Percentiles rank a stretch among this genome's conserved stretches.
These are phyloP conservation scores for Sinocyclocheilus anophthalmus DNA, from an alignment of 2,113 vertebrate genomes.

Conservation along the genomic window DNA sequence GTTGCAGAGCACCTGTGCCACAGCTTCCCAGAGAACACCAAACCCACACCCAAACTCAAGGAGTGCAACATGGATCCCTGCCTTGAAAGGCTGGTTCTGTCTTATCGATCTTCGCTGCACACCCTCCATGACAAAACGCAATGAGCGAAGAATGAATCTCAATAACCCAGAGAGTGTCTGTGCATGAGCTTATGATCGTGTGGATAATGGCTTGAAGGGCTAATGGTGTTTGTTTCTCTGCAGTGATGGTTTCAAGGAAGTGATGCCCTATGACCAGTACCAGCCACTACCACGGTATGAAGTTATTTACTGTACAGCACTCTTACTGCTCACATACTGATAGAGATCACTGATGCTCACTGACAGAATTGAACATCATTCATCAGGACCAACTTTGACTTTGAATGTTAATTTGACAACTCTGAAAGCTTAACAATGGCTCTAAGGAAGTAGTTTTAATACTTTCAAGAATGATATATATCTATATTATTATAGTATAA, in stretches of 20 bases:
- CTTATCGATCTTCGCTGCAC: neutral
- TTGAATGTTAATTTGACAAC: neutral
- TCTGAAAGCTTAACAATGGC: neutral
- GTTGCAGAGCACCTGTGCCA: slow-evolving; percentile 87
- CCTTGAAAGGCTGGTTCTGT: slow-evolving; percentile 78
- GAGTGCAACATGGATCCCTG: slow-evolving; percentile 95
- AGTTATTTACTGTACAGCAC: slow-evolving; percentile 16
- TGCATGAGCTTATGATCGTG: neutral
- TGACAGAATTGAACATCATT: neutral
- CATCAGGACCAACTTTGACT: neutral
- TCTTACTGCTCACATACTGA: slow-evolving; percentile 38
- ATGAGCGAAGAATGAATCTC: neutral
- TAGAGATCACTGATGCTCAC: neutral
- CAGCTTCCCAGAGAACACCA: slow-evolving; percentile 89
- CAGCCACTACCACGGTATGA: slow-evolving; percentile 92
- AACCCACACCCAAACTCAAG: slow-evolving; percentile 90
- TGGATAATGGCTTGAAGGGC: neutral
- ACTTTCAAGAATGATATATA: too few relatives aligned
- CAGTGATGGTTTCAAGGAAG: slow-evolving; percentile 95
- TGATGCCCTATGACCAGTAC: slow-evolving; percentile 95
- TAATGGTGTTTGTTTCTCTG: slow-evolving; percentile 61
- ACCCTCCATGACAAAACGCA: neutral
- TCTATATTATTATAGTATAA: too few relatives aligned
- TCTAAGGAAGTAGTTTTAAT: neutral
- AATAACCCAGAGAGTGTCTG: slow-evolving; percentile 15